Conservation (phyloP, 2,113 vertebrate species). For the Halcyon malimbica region DNA sequence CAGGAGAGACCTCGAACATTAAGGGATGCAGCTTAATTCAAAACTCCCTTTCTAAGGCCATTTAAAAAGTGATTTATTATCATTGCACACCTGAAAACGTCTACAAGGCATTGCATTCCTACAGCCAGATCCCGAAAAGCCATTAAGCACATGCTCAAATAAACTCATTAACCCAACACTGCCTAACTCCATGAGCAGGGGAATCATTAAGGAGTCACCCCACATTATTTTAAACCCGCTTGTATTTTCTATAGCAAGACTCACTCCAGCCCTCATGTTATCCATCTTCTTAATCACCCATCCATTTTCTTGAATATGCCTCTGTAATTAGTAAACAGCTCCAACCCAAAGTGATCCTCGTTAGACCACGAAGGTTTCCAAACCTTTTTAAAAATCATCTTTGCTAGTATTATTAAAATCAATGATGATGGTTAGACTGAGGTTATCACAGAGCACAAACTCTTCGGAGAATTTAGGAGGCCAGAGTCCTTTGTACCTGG, state of each 20-base stretch:
- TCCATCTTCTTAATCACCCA: background rate
- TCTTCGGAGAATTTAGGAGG: rapidly evolving
- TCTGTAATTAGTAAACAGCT: background rate
- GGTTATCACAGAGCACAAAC: background rate
- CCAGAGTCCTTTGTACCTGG: rapidly evolving
- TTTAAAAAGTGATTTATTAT: conserved; percentile 53
- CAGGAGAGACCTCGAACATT: background rate
- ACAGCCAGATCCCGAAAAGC: background rate
- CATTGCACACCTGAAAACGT: conserved; percentile 6
- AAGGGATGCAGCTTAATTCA: background rate
- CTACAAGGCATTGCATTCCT: background rate
- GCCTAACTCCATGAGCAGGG: background rate
- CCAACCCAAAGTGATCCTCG: rapidly evolving
- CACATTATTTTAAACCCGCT: background rate
- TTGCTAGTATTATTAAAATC: background rate
- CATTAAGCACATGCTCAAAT: background rate
- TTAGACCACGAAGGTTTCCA: background rate
- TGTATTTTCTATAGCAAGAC: background rate
- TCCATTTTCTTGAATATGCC: background rate
- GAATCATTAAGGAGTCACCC: background rate
- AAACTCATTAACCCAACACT: background rate
- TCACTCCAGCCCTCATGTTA: background rate
- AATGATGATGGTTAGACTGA: background rate
- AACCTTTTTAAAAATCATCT: background rate
- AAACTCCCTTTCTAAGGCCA: background rate